Percentiles rank a stretch among this genome's conserved stretches.
These are phyloP conservation scores for Callimico goeldii DNA, from an alignment of 2,797 vertebrate genomes.

Conservation along the genomic window DNA sequence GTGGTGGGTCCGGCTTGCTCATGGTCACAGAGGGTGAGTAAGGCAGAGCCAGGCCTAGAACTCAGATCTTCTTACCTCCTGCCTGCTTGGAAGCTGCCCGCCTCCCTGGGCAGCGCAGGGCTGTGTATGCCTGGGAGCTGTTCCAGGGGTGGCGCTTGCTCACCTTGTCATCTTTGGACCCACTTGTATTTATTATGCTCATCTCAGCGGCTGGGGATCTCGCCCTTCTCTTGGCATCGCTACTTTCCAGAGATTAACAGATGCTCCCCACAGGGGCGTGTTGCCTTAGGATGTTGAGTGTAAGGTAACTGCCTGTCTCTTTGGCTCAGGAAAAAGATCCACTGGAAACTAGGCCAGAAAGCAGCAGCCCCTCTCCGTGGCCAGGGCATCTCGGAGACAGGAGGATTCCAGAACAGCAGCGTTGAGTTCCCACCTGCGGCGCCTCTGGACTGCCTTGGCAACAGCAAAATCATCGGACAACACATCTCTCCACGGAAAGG, in stretches of 20 bases:
- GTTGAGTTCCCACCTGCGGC: slow-evolving; percentile 35
- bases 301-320: not conserved
- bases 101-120: not conserved
- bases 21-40: not conserved
- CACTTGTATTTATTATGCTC: not conserved
- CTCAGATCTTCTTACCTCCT: slow-evolving; percentile 33
- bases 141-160: no score
- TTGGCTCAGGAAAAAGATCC: slow-evolving; percentile 93
- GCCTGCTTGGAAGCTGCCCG: not conserved
- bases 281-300: not conserved
- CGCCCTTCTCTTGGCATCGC: not conserved
- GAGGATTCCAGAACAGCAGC: slow-evolving; percentile 60
- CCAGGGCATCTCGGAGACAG: slow-evolving; percentile 3
- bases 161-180: not conserved
- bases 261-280: accelerated
- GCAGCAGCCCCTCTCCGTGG: slow-evolving; percentile 29
- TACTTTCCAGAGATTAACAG: not conserved
- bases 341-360: slow-evolving; percentile 88
- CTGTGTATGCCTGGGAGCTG: not conserved
- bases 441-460: not conserved
- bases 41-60: slow-evolving; percentile 67
- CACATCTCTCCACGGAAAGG: not conserved
- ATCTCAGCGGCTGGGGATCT: not conserved
- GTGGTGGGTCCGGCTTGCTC: not conserved
- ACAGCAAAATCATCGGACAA: not conserved